phyloP scores from a whole-genome alignment of 2,888 invertebrate genomes.

The Bimastos eiseni region DNA sequence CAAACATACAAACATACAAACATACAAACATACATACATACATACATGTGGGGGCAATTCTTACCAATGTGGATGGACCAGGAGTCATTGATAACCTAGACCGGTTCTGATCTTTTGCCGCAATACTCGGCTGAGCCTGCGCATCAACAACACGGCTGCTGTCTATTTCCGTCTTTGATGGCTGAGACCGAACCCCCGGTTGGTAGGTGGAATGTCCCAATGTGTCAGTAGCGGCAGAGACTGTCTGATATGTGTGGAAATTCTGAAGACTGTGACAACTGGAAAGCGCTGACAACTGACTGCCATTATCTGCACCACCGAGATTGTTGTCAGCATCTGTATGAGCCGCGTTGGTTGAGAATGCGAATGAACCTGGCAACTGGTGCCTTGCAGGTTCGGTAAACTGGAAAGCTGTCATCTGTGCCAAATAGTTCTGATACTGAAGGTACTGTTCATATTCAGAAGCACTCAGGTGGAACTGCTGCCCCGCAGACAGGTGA shows the following conservation, averaged over 20 bases:
- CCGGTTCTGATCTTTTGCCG: background rate
- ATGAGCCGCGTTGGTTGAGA: background rate
- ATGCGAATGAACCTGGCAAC: background rate
- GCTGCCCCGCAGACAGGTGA: background rate
- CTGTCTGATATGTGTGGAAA: background rate
- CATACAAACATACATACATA: background rate
- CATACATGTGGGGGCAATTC: background rate
- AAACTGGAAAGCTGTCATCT: background rate
- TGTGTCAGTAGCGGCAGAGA: background rate
- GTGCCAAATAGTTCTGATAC: background rate
- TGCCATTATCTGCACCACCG: background rate
- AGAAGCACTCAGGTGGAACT: background rate
- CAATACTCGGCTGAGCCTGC: background rate
- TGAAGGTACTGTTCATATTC: background rate
- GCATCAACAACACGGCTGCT: background rate
- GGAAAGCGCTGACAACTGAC: background rate
- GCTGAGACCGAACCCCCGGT: background rate
- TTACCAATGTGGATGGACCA: constrained; percentile 1
- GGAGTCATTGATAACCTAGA: background rate
- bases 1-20: background rate
- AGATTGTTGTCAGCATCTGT: background rate
- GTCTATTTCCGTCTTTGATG: background rate
- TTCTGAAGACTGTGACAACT: constrained; percentile 14
- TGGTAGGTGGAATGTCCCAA: background rate
- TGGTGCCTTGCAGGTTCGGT: background rate